A percentile compares a stretch with the other conserved stretches of the same genome.
phyloP scores from a whole-genome alignment of 2,888 invertebrate species.

The Theodoxus fluviatilis region DNA sequence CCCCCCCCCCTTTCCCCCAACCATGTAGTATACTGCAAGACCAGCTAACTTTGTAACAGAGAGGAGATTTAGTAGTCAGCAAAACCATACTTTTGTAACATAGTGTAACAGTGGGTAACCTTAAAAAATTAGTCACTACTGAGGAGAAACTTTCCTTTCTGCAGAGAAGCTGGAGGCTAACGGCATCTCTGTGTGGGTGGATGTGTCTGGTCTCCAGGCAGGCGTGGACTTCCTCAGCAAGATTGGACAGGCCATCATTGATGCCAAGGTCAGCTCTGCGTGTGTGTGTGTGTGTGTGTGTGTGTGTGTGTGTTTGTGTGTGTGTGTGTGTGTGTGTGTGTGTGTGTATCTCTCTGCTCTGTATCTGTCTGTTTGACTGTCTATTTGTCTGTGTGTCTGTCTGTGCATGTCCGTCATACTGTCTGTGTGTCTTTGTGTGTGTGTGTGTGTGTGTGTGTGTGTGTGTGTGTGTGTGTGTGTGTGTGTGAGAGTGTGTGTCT shows the following conservation, averaged over 20 bases:
- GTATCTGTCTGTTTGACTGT: background rate
- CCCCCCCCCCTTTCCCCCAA: too few species aligned
- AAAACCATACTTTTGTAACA: too few species aligned
- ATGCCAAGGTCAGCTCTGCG: slow-evolving; percentile 46
- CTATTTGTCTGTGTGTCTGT: too few species aligned
- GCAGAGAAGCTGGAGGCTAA: slow-evolving; percentile 47
- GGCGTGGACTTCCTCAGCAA: slow-evolving; percentile 58
- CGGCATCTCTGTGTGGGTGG: slow-evolving; percentile 58
- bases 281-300: background rate
- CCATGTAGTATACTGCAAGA: background rate
- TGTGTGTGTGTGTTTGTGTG: background rate
- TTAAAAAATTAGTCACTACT: background rate
- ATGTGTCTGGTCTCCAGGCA: slow-evolving; percentile 48
- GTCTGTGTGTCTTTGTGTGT: too few species aligned
- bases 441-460: too few species aligned
- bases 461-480: too few species aligned
- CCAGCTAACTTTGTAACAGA: too few species aligned
- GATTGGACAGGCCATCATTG: slow-evolving; percentile 59
- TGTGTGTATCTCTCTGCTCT: slow-evolving; percentile 1
- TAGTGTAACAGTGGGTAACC: too few species aligned
- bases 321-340: slow-evolving; percentile 16
- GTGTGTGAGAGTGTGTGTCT: too few species aligned
- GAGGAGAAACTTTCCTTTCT: background rate
- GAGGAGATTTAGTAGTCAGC: too few species aligned
- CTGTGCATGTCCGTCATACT: too few species aligned